Evolutionary conservation across 2,797 vertebrate species (phyloP).

Genomic region (Gila robusta): DNA sequence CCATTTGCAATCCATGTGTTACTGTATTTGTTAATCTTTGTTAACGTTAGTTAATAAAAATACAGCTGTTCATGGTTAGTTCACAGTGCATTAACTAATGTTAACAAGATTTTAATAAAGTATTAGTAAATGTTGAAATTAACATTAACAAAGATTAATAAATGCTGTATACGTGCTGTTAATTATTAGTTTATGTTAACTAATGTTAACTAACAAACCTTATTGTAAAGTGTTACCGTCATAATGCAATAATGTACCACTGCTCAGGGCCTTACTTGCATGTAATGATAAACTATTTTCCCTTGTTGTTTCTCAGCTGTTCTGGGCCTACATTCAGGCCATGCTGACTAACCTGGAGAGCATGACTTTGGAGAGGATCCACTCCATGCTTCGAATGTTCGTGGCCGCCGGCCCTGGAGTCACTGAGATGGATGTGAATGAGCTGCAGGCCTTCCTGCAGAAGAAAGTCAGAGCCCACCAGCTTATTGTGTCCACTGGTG

Average conservation of each 20-base stretch:
- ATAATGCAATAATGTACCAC: background rate
- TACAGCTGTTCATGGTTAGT: too few relatives aligned
- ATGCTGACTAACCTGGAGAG: slow-evolving; percentile 99
- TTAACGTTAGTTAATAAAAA: too few relatives aligned
- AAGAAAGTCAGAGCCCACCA: slow-evolving; percentile 95
- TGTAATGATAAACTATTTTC: slow-evolving; percentile 12
- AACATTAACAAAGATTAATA: too few relatives aligned
- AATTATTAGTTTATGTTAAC: too few relatives aligned
- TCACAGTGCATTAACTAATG: too few relatives aligned
- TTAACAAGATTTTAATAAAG: too few relatives aligned
- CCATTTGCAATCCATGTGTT: too few relatives aligned
- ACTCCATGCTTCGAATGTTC: slow-evolving; percentile 98
- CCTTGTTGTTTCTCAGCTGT: slow-evolving; percentile 79
- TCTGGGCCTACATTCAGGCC: slow-evolving; percentile 98
- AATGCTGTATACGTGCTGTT: too few relatives aligned
- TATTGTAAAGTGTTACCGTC: background rate
- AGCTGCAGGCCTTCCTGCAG: slow-evolving; percentile 94
- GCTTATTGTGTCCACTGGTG: slow-evolving; percentile 85
- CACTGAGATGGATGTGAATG: slow-evolving; percentile 93
- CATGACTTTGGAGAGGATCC: slow-evolving; percentile 95
- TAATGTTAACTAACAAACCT: too few relatives aligned
- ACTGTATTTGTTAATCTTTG: too few relatives aligned
- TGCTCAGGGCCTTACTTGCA: background rate
- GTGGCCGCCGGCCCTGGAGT: slow-evolving; percentile 93
- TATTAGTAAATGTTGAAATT: too few relatives aligned